Percentiles rank a stretch among this genome's conserved stretches.
Evolutionary conservation across 2,888 invertebrate species (phyloP).

Genomic region (Steromphala cineraria): DNA sequence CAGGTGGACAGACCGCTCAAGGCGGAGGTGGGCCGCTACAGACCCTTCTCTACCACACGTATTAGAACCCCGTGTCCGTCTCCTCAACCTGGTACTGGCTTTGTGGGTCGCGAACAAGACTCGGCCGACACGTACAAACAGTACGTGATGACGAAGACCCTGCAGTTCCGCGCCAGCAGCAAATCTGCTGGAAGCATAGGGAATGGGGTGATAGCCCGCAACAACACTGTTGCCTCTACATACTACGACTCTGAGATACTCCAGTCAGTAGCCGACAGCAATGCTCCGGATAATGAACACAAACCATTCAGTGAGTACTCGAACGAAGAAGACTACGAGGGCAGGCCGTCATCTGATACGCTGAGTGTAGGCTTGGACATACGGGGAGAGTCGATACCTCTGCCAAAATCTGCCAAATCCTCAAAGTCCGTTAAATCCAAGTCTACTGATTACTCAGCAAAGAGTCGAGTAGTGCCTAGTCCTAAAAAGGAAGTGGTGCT

Average conservation of each 20-base stretch:
- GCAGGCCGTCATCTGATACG: not conserved
- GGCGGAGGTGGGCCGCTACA: constrained; percentile 30
- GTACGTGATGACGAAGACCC: constrained; percentile 6
- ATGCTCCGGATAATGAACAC: not conserved
- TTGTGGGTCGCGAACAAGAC: constrained; percentile 1
- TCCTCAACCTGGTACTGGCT: constrained; percentile 6
- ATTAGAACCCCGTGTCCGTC: constrained; percentile 18
- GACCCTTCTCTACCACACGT: constrained; percentile 37
- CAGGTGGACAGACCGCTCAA: constrained; percentile 31
- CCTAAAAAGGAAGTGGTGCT: not conserved
- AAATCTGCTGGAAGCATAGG: not conserved
- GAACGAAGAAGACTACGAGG: not conserved
- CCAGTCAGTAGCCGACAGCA: constrained; percentile 7
- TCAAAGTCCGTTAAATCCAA: too few species aligned
- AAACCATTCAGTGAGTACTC: not conserved
- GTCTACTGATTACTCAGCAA: not conserved
- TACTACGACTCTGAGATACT: constrained; percentile 12
- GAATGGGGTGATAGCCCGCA: constrained; percentile 2
- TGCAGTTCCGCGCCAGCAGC: not conserved
- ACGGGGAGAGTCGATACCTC: not conserved
- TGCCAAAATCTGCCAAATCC: not conserved
- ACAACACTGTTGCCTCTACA: constrained; percentile 20
- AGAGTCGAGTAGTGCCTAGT: not conserved
- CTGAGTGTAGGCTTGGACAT: not conserved
- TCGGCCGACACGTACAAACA: constrained; percentile 27